Percentiles rank a stretch among this genome's conserved stretches.
phyloP scores from a whole-genome alignment of 2,113 vertebrate species.

The Lepisosteus osseus region DNA sequence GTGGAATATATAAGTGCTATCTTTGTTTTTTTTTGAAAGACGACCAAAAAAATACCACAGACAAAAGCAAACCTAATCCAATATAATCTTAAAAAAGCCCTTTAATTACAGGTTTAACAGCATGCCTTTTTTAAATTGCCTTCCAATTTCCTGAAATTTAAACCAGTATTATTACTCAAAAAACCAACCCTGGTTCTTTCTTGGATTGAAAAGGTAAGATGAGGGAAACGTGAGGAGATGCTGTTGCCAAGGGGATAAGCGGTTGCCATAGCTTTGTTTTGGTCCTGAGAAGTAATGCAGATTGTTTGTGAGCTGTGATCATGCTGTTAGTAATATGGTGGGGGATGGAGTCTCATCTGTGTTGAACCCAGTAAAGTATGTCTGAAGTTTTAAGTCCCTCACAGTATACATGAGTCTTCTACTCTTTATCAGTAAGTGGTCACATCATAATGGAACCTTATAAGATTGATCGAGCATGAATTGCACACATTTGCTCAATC shows the following conservation, averaged over 20 bases:
- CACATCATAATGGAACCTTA: too few relatives aligned
- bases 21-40: too few relatives aligned
- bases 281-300: constrained; percentile 9
- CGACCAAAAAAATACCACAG: too few relatives aligned
- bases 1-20: too few relatives aligned
- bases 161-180: background rate
- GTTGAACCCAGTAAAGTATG: background rate
- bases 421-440: too few relatives aligned
- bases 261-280: constrained; percentile 32
- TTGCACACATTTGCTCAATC: too few relatives aligned
- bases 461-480: too few relatives aligned
- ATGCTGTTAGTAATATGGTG: background rate
- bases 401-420: too few relatives aligned
- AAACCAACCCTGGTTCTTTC: constrained; percentile 6
- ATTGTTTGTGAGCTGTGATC: background rate
- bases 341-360: background rate
- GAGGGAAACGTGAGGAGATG: constrained; percentile 21
- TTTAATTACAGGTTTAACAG: background rate
- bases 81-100: too few relatives aligned
- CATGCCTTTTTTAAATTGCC: background rate
- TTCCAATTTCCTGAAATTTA: background rate
- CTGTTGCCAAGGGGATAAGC: constrained; percentile 29
- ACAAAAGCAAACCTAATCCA: too few relatives aligned
- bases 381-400: too few relatives aligned
- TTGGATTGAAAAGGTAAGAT: constrained; percentile 21